Evolutionary conservation across 2,797 vertebrate genomes (phyloP).

Genomic region (Urocyon cinereoargenteus): DNA sequence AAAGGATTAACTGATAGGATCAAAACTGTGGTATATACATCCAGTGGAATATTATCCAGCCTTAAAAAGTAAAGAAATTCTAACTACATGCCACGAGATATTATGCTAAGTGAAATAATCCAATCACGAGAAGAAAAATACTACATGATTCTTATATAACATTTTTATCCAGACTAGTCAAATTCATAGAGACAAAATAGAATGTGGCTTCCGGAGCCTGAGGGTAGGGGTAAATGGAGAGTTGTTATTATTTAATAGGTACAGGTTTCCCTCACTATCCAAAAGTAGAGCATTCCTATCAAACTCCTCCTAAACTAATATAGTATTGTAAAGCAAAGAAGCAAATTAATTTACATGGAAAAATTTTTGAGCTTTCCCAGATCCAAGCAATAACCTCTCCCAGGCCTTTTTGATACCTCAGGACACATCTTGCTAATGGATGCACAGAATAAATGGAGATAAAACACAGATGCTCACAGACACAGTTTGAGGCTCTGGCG

Average conservation of each 20-base stretch:
- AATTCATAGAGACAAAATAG: not conserved
- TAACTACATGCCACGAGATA: not conserved
- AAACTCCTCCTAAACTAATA: not conserved
- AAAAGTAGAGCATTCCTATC: not conserved
- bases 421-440: not conserved
- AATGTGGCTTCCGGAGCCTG: not conserved
- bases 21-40: not conserved
- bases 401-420: not conserved
- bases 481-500: not conserved
- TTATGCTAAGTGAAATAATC: not conserved
- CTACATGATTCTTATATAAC: not conserved
- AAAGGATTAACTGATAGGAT: not conserved
- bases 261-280: not conserved
- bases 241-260: not conserved
- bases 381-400: not conserved
- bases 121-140: not conserved
- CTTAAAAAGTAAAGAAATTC: not conserved
- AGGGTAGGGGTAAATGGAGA: not conserved
- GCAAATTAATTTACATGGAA: not conserved
- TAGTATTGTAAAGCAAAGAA: not conserved
- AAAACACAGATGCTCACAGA: not conserved
- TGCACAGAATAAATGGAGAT: not conserved
- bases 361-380: not conserved
- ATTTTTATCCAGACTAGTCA: not conserved
- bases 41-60: not conserved